Conservation (phyloP, 2,797 vertebrate genomes). For the Melanotaenia maccullochi region DNA sequence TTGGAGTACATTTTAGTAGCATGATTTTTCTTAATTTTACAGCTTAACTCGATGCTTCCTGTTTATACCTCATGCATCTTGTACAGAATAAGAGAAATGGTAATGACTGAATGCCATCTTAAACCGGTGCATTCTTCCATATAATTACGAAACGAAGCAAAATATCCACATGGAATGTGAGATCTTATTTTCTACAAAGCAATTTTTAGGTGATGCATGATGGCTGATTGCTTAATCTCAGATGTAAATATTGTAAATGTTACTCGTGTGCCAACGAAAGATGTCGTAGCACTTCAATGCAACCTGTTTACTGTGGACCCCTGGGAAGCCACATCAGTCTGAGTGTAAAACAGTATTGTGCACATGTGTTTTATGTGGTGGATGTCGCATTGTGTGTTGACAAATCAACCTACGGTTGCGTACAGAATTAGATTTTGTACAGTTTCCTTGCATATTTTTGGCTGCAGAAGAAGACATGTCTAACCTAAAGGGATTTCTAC, state of each 20-base stretch:
- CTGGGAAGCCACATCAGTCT: constrained; percentile 39
- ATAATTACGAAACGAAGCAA: constrained; percentile 17
- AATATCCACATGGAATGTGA: constrained; percentile 64
- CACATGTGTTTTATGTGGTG: constrained; percentile 43
- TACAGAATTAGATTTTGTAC: constrained; percentile 59
- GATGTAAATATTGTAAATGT: constrained; percentile 78
- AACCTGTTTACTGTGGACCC: constrained; percentile 73
- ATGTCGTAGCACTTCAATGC: constrained; percentile 78
- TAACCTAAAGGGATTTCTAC: constrained; percentile 9
- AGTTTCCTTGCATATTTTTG: constrained; percentile 64
- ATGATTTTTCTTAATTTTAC: constrained; percentile 50
- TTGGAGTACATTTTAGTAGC: constrained; percentile 67
- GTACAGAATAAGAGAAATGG: constrained; percentile 31
- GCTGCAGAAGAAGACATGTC: constrained; percentile 26
- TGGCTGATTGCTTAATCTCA: constrained; percentile 50
- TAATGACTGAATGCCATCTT: constrained; percentile 43
- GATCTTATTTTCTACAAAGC: constrained; percentile 61
- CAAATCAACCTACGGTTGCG: constrained; percentile 28
- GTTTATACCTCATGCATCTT: constrained; percentile 53
- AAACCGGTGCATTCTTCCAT: constrained; percentile 30
- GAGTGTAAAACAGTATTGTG: constrained; percentile 38
- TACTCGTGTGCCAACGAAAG: constrained; percentile 76
- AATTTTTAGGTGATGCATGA: constrained; percentile 72
- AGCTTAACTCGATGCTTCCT: constrained; percentile 59
- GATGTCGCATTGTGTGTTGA: constrained; percentile 40